Evolutionary conservation across 2,113 vertebrate species (phyloP).

Genomic region (Pseudopipra pipra): DNA sequence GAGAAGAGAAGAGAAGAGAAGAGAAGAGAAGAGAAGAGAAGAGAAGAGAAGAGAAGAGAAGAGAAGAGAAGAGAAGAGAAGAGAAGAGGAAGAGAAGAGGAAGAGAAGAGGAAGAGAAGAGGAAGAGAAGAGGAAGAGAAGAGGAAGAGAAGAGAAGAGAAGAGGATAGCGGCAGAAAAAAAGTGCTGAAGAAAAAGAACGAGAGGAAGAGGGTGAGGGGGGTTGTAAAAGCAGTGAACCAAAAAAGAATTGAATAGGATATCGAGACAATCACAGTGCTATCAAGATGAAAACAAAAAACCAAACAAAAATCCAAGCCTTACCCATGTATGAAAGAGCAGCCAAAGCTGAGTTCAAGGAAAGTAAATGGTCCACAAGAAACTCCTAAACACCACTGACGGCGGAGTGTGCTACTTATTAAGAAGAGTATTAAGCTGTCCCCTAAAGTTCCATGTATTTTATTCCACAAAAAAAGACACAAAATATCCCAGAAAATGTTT

Average conservation of each 20-base stretch:
- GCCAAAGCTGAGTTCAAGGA: not conserved
- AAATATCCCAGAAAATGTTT: not conserved
- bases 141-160: not conserved
- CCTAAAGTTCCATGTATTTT: not conserved
- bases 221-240: not conserved
- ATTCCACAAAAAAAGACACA: not conserved
- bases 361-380: not conserved
- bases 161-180: not conserved
- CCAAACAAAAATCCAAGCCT: fast-evolving
- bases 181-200: not conserved
- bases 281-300: not conserved
- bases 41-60: too few species aligned
- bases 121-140: too few species aligned
- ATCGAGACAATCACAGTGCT: not conserved
- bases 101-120: not conserved
- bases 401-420: not conserved
- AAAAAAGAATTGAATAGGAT: not conserved
- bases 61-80: too few species aligned
- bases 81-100: too few species aligned
- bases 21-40: not conserved
- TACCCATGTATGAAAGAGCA: not conserved
- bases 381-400: not conserved
- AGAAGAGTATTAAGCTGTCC: not conserved
- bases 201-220: fast-evolving
- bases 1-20: too few species aligned